Conservation (phyloP, 2,113 vertebrate species). For the Alexandromys fortis region DNA sequence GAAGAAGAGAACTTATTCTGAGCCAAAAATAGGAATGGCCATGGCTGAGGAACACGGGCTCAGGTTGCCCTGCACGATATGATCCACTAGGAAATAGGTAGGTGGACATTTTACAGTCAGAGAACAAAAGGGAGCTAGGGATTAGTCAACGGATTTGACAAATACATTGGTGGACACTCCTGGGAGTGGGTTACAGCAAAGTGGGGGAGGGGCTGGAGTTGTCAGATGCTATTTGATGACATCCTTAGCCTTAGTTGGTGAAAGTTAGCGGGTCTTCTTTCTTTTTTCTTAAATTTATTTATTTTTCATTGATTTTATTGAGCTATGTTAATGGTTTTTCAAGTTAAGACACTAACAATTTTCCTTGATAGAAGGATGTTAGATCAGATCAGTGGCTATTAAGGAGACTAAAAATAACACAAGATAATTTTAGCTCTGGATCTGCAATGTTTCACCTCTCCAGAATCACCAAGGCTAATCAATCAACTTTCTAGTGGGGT, state of each 20-base stretch:
- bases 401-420: neutral
- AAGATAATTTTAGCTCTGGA: neutral
- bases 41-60: neutral
- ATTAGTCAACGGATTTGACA: neutral
- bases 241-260: neutral
- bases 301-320: no score
- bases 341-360: neutral
- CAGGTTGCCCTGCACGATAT: neutral
- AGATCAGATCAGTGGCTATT: neutral
- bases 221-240: neutral
- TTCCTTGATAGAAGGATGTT: neutral
- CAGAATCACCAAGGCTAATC: neutral
- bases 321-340: neutral
- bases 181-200: neutral
- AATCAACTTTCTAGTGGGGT: neutral
- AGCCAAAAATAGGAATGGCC: neutral
- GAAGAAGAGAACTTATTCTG: neutral
- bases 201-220: neutral
- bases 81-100: neutral
- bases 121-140: neutral
- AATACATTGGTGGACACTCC: neutral
- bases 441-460: neutral
- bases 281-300: no score
- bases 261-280: no score
- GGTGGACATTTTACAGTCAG: neutral